Evolutionary conservation across 2,888 invertebrate species (phyloP).

Genomic region (Mantis religiosa): DNA sequence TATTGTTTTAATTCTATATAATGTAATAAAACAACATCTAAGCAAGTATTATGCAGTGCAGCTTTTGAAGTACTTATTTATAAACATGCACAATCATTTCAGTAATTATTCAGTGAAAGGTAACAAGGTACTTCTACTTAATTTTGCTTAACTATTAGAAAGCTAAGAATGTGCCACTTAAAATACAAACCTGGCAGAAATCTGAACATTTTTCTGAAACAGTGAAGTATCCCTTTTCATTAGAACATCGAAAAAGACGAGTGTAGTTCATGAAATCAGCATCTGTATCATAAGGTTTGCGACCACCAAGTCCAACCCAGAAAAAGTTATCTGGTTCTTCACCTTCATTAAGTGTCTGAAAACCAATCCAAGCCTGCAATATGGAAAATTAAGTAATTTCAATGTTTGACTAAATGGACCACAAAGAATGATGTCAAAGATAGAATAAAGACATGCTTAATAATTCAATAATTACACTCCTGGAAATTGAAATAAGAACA

Average conservation of each 20-base stretch:
- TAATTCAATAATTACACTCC: too few relatives aligned
- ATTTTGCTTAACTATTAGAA: neutral
- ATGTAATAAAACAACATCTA: too few relatives aligned
- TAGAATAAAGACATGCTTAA: neutral
- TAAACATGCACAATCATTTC: neutral
- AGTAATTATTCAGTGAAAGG: neutral
- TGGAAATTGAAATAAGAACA: too few relatives aligned
- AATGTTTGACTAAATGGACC: neutral
- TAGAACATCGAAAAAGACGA: conserved; percentile 94
- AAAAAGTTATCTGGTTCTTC: conserved; percentile 98
- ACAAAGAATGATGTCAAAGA: neutral
- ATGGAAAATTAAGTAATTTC: neutral
- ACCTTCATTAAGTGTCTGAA: conserved; percentile 84
- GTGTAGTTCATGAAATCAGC: conserved; percentile 91
- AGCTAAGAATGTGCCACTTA: neutral
- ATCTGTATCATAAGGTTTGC: conserved; percentile 81
- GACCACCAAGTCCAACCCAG: conserved; percentile 93
- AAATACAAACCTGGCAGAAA: conserved; percentile 77
- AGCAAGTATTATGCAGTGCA: too few relatives aligned
- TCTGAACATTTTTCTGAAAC: conserved; percentile 99
- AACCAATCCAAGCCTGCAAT: conserved; percentile 49
- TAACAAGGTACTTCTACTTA: neutral
- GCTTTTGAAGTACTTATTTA: too few relatives aligned
- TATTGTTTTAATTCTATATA: too few relatives aligned
- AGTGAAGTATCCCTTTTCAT: conserved; percentile 98